phyloP scores from a whole-genome alignment of 2,113 vertebrate species.

The Coregonus clupeaformis region DNA sequence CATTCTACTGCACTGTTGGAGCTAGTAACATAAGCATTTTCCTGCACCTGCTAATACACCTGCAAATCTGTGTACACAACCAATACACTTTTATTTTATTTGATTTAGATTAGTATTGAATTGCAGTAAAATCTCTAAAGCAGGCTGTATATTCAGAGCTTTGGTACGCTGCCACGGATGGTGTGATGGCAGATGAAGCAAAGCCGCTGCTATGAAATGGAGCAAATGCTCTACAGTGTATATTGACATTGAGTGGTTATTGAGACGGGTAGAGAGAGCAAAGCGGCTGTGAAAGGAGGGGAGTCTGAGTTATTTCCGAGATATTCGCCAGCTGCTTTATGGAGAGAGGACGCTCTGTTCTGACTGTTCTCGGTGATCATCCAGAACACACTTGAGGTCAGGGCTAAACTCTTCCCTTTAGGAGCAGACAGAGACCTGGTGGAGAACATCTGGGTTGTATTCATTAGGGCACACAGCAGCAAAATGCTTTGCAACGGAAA shows the following conservation, averaged over 20 bases:
- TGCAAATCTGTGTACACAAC: too few species aligned
- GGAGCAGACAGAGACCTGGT: too few species aligned
- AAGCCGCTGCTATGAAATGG: slow-evolving; percentile 45
- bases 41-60: too few species aligned
- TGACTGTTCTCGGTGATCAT: slow-evolving; percentile 28
- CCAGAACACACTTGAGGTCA: slow-evolving; percentile 37
- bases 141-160: slow-evolving; percentile 28
- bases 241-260: slow-evolving; percentile 36
- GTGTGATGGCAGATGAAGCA: slow-evolving; percentile 45
- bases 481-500: too few species aligned
- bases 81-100: too few species aligned
- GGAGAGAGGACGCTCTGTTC: too few species aligned
- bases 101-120: neutral
- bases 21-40: too few species aligned
- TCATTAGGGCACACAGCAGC: too few species aligned
- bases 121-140: slow-evolving; percentile 1
- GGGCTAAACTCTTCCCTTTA: neutral
- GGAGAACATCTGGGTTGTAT: too few species aligned
- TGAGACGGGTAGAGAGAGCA: slow-evolving; percentile 39
- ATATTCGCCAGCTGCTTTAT: neutral
- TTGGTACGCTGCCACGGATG: slow-evolving; percentile 32
- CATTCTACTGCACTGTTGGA: too few species aligned
- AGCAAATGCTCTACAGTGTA: slow-evolving; percentile 51
- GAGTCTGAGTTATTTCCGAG: slow-evolving; percentile 33
- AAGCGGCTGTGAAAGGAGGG: slow-evolving; percentile 36